These are phyloP conservation scores for Ciconia stormi DNA, from an alignment of 2,113 vertebrate species.

Conservation along the genomic window DNA sequence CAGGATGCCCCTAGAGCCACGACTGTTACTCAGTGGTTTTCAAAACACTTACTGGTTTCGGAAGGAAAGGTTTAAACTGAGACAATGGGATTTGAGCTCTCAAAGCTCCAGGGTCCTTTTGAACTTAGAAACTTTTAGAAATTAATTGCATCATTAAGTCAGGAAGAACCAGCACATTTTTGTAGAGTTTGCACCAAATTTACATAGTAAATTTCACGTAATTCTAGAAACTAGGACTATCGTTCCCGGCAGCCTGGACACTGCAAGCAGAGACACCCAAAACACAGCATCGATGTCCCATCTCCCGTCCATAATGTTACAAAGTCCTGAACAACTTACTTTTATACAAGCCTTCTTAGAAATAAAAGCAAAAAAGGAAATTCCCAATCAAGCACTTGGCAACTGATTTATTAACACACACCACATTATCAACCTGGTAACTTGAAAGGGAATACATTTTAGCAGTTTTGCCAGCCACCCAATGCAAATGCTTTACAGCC, in stretches of 20 bases:
- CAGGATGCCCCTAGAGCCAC: neutral
- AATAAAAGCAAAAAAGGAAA: neutral
- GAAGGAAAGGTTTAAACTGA: neutral
- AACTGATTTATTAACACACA: neutral
- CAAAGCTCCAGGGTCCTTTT: neutral
- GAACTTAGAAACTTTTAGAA: neutral
- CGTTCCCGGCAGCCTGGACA: fast-evolving
- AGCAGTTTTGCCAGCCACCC: neutral
- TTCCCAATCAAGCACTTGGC: neutral
- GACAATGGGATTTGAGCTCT: neutral
- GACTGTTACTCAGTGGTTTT: neutral
- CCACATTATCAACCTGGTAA: neutral
- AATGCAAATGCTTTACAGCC: neutral
- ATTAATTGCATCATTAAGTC: neutral
- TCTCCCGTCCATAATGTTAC: neutral
- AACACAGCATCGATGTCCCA: neutral
- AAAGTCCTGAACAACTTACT: neutral
- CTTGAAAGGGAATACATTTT: neutral
- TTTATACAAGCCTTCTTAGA: neutral
- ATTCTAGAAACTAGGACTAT: neutral
- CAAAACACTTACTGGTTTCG: neutral
- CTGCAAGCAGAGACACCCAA: neutral
- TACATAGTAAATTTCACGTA: neutral
- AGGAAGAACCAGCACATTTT: neutral
- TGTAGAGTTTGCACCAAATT: neutral